These are phyloP conservation scores for Aphelinus atriplicis DNA, from an alignment of 1,140 invertebrate species.

Conservation along the genomic window DNA sequence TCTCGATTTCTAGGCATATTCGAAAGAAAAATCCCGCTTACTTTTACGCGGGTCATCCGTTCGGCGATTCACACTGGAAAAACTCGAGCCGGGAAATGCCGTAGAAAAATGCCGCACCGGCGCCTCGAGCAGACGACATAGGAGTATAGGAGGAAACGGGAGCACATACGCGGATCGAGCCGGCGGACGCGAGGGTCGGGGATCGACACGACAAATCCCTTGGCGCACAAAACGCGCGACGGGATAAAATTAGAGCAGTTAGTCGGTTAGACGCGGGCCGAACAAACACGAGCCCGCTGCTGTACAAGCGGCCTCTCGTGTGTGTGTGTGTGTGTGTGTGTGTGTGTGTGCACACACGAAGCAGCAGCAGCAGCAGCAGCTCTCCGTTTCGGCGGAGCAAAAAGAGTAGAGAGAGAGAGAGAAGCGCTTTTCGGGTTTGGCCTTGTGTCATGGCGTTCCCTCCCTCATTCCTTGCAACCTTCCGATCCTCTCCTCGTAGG, in stretches of 20 bases:
- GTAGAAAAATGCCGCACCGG: no score
- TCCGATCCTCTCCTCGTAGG: constrained; percentile 16
- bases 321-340: neutral
- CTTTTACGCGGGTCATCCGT: no score
- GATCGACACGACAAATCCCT: constrained; percentile 16
- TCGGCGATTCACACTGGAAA: no score
- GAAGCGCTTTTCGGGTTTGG: constrained; percentile 52
- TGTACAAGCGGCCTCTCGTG: neutral
- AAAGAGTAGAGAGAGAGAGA: constrained; percentile 45
- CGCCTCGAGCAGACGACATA: no score
- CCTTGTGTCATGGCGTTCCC: constrained; percentile 58
- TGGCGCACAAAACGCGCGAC: neutral
- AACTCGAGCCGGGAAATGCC: no score
- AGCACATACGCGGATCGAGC: no score
- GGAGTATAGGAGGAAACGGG: no score
- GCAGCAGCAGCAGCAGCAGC: neutral
- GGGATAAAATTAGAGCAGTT: constrained; percentile 52
- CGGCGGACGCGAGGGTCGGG: neutral
- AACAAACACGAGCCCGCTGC: neutral
- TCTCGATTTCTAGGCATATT: no score
- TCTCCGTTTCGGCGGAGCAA: constrained; percentile 43
- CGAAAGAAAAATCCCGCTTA: no score
- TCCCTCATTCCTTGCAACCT: constrained; percentile 41
- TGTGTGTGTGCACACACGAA: constrained; percentile 17
- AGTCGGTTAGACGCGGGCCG: constrained; percentile 42